Percentiles rank a stretch among this genome's conserved stretches.
These are phyloP conservation scores for Ceyx erithaca DNA, from an alignment of 2,797 vertebrate species.

Conservation along the genomic window DNA sequence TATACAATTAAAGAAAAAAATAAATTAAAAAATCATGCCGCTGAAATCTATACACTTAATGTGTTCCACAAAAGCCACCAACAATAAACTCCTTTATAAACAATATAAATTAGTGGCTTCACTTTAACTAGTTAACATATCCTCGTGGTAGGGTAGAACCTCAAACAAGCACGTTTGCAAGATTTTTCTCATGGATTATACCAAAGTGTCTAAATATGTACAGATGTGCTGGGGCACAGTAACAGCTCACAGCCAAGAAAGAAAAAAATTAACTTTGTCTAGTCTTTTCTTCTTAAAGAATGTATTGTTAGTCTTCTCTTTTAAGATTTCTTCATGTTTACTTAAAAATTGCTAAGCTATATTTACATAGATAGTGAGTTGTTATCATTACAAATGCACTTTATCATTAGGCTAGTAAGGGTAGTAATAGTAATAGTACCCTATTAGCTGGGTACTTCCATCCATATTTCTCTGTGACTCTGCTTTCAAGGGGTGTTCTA, in stretches of 20 bases:
- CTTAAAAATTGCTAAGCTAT: neutral
- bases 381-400: neutral
- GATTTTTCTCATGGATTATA: constrained; percentile 19
- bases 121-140: neutral
- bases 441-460: neutral
- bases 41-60: neutral
- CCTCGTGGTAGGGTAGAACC: neutral
- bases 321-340: constrained; percentile 1
- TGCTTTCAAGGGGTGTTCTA: neutral
- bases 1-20: neutral
- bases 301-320: neutral
- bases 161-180: constrained; percentile 19
- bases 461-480: neutral
- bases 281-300: neutral
- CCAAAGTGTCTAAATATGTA: neutral
- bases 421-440: too few relatives aligned
- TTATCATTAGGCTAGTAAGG: neutral
- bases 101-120: constrained; percentile 16
- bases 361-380: neutral
- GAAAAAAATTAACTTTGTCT: neutral
- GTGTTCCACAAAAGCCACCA: constrained; percentile 23
- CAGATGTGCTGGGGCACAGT: neutral
- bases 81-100: constrained; percentile 14
- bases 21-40: neutral
- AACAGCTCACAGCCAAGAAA: neutral